Conservation (phyloP, 2,888 invertebrate genomes). For the Tinea trinotella region DNA sequence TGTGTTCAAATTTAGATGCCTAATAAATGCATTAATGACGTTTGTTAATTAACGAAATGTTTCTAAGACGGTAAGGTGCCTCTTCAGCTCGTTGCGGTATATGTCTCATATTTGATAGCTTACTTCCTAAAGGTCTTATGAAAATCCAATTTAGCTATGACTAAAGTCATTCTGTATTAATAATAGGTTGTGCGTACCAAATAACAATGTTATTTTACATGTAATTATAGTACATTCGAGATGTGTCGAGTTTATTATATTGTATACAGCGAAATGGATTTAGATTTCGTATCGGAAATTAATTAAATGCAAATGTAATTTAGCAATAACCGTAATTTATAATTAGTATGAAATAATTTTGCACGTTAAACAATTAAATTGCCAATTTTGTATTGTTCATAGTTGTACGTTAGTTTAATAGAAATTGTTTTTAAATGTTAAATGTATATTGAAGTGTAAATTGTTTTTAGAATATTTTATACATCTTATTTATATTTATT, state of each 20-base stretch:
- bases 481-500: no score
- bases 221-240: background rate
- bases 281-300: slow-evolving; percentile 9
- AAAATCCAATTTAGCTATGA: background rate
- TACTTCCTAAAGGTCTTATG: slow-evolving; percentile 19
- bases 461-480: no score
- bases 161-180: slow-evolving; percentile 4
- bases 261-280: background rate
- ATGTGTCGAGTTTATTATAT: background rate
- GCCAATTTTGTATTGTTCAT: background rate
- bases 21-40: background rate
- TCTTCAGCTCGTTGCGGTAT: slow-evolving; percentile 66
- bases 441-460: no score
- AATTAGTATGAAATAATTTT: background rate
- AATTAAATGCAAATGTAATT: slow-evolving; percentile 11
- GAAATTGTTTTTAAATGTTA: no score
- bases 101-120: slow-evolving; percentile 56
- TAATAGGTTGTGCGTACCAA: background rate
- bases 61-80: slow-evolving; percentile 61
- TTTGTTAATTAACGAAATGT: background rate
- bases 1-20: slow-evolving; percentile 29
- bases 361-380: background rate
- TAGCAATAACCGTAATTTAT: background rate
- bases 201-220: slow-evolving; percentile 14
- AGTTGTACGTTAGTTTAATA: no score